Evolutionary conservation across 1,140 invertebrate genomes (phyloP).

Genomic region (Batillaria attramentaria): DNA sequence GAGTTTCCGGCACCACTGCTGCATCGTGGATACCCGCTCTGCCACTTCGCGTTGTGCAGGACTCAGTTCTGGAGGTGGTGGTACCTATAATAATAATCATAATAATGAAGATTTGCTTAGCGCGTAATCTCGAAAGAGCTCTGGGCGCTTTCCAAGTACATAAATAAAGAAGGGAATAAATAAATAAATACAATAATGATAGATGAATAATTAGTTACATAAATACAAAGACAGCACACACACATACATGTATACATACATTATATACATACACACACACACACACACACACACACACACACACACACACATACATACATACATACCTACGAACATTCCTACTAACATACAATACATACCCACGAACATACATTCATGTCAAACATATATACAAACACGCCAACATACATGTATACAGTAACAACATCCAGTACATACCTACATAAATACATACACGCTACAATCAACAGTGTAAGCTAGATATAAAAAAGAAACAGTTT

Average conservation of each 20-base stretch:
- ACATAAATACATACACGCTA: not conserved
- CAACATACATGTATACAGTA: not conserved
- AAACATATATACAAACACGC: not conserved
- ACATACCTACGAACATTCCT: not conserved
- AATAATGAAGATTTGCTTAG: not conserved
- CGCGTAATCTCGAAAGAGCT: too few relatives aligned
- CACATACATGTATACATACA: not conserved
- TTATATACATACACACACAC: conserved; percentile 1
- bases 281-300: not conserved
- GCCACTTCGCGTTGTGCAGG: conserved; percentile 21
- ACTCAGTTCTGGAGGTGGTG: not conserved
- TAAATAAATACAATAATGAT: not conserved
- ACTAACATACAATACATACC: not conserved
- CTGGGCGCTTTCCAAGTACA: too few relatives aligned
- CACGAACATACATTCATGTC: not conserved
- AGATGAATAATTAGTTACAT: too few relatives aligned
- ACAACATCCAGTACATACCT: not conserved
- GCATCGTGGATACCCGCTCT: conserved; percentile 41
- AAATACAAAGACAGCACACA: not conserved
- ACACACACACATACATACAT: not conserved
- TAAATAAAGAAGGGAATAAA: too few relatives aligned
- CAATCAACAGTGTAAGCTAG: not conserved
- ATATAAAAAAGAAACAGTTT: not conserved
- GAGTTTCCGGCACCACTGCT: conserved; percentile 49
- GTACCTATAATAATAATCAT: not conserved